These are phyloP conservation scores for Nasonovia ribisnigri DNA, from an alignment of 2,888 invertebrate species.

Conservation along the genomic window DNA sequence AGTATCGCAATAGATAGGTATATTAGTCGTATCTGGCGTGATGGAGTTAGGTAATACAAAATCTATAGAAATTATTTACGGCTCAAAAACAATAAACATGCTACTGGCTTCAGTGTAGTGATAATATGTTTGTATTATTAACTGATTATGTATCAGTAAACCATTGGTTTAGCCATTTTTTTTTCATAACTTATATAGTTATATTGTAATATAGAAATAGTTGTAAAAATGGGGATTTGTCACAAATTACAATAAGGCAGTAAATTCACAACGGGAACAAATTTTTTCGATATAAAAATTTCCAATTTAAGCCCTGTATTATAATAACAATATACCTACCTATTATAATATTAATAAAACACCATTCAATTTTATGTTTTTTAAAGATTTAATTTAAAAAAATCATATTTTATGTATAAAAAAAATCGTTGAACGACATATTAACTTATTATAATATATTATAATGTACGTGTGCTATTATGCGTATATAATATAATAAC, in stretches of 20 bases:
- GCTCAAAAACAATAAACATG: too few relatives aligned
- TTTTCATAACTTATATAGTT: neutral
- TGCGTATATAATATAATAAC: neutral
- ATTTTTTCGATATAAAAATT: neutral
- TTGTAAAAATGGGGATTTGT: neutral
- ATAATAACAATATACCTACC: neutral
- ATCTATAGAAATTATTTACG: too few relatives aligned
- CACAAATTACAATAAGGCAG: neutral
- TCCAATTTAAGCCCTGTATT: neutral
- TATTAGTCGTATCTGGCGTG: too few relatives aligned
- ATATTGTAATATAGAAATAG: neutral
- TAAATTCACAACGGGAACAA: neutral
- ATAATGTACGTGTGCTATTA: neutral
- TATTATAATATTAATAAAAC: neutral
- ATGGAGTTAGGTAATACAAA: too few relatives aligned
- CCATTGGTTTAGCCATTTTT: neutral
- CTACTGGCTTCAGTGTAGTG: too few relatives aligned
- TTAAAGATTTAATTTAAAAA: neutral
- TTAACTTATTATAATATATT: neutral
- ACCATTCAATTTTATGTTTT: neutral
- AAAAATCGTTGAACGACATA: neutral
- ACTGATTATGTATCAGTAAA: neutral
- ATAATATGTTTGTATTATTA: neutral
- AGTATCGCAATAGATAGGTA: too few relatives aligned
- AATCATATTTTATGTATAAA: neutral